Conservation (phyloP, 2,888 invertebrate genomes). For the Tromatobia lineatoria region DNA sequence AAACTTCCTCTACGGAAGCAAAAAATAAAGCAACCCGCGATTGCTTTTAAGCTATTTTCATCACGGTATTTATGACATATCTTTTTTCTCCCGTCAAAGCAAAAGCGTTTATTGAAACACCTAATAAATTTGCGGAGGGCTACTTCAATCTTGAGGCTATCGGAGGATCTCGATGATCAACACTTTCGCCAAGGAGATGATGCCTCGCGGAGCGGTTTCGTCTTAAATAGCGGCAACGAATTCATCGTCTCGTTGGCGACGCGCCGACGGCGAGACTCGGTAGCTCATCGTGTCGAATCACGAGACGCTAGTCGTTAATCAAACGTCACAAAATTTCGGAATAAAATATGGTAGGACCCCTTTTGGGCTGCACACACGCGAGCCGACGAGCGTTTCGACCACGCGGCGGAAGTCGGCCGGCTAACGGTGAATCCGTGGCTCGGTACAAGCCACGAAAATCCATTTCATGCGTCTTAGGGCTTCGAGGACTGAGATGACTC, state of each 20-base stretch:
- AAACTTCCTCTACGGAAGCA: too few relatives aligned
- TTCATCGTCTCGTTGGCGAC: conserved; percentile 24
- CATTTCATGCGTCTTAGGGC: conserved; percentile 68
- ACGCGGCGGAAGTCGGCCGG: conserved; percentile 75
- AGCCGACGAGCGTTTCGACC: conserved; percentile 31
- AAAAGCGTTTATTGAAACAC: conserved; percentile 48
- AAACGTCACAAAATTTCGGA: conserved; percentile 34
- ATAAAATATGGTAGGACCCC: conserved; percentile 27
- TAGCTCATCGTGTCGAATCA: conserved; percentile 49
- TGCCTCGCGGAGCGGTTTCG: conserved; percentile 16
- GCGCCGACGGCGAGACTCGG: neutral
- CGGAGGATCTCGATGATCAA: conserved; percentile 49
- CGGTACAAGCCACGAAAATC: conserved; percentile 70
- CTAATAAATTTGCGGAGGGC: conserved; percentile 49
- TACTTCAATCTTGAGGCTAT: conserved; percentile 46
- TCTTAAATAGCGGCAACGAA: conserved; percentile 32
- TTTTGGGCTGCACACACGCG: neutral
- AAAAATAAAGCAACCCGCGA: neutral
- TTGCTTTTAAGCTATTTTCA: neutral
- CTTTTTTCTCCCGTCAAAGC: neutral
- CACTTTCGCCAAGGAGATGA: conserved; percentile 61
- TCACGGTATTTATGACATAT: neutral
- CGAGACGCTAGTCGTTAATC: conserved; percentile 54
- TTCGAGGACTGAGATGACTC: conserved; percentile 7
- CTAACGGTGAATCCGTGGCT: conserved; percentile 76